phyloP scores from a whole-genome alignment of 1,140 invertebrate species.

The Venustaconcha ellipsiformis region DNA sequence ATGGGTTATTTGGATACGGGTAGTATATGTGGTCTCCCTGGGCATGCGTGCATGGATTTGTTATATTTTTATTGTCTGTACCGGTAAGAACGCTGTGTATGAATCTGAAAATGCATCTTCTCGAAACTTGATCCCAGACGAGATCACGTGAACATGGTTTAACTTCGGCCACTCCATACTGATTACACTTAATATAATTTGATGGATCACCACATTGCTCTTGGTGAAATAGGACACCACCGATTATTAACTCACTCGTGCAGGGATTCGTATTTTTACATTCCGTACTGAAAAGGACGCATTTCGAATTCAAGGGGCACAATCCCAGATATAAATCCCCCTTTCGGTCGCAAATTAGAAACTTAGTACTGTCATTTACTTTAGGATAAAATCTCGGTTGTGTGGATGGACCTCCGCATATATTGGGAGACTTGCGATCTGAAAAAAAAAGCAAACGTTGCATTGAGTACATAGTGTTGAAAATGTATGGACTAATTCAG shows the following conservation, averaged over 20 bases:
- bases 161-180: conserved; percentile 18
- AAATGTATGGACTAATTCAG: no score
- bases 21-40: conserved; percentile 30
- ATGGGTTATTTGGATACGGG: conserved; percentile 14
- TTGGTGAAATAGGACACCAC: conserved; percentile 5
- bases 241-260: neutral
- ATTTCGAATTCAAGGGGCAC: conserved; percentile 18
- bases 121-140: conserved; percentile 18
- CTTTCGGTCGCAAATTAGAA: conserved; percentile 28
- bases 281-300: conserved; percentile 16
- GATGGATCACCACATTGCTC: conserved; percentile 22
- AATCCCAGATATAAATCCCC: conserved; percentile 10
- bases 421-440: conserved; percentile 3
- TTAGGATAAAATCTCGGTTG: conserved; percentile 20
- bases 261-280: conserved; percentile 30
- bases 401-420: neutral
- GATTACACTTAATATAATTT: conserved; percentile 14
- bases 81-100: conserved; percentile 1
- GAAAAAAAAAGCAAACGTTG: neutral
- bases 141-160: conserved; percentile 6
- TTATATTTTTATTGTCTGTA: conserved; percentile 9
- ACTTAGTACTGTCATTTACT: conserved; percentile 12
- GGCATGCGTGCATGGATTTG: conserved; percentile 32
- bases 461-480: neutral
- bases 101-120: conserved; percentile 16